Evolutionary conservation across 2,113 vertebrate species (phyloP).

Genomic region (Tamias sibiricus): DNA sequence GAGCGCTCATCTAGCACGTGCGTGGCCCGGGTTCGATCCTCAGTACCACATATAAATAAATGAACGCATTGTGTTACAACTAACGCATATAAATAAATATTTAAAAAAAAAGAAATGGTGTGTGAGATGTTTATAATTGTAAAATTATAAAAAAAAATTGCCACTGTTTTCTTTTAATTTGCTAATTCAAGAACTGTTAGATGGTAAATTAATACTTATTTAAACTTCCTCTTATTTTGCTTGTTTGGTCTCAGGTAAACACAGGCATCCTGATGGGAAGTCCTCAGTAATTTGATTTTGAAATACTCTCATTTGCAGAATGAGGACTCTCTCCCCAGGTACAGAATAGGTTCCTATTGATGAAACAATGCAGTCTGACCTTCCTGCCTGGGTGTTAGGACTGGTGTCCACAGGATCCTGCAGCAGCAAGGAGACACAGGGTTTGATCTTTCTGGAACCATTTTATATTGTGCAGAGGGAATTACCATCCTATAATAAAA

Average conservation of each 20-base stretch:
- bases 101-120: accelerated
- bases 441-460: neutral
- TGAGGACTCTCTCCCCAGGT: neutral
- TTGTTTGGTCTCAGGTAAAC: neutral
- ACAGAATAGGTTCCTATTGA: conserved; percentile 1
- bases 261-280: neutral
- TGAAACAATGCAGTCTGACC: conserved; percentile 9
- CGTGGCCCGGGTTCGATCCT: too few relatives aligned
- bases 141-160: neutral
- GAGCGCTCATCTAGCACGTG: too few relatives aligned
- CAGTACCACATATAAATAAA: too few relatives aligned
- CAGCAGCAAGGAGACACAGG: neutral
- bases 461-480: conserved; percentile 44
- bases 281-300: neutral
- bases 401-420: neutral
- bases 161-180: neutral
- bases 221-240: neutral
- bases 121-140: neutral
- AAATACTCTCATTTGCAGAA: conserved; percentile 41
- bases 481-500: conserved; percentile 71
- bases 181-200: neutral
- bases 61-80: too few relatives aligned
- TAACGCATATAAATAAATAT: too few relatives aligned
- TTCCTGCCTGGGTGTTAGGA: conserved; percentile 12
- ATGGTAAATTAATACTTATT: neutral